Conservation (phyloP, 2,113 vertebrate genomes). For the Aleadryas rufinucha region DNA sequence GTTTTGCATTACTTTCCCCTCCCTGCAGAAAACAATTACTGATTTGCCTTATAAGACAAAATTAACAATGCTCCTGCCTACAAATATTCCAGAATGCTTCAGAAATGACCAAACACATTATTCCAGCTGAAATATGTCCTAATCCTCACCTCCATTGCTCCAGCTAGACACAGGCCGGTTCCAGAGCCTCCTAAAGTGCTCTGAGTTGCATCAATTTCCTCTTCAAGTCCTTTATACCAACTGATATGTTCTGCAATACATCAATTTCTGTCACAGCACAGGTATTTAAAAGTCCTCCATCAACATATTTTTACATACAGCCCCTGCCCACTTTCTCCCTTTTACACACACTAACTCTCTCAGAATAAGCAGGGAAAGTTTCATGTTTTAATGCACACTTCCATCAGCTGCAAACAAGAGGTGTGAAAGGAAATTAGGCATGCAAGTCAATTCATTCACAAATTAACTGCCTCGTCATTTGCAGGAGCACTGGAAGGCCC, state of each 20-base stretch:
- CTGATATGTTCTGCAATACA: background rate
- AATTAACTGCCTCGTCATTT: background rate
- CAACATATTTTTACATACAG: background rate
- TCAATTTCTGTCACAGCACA: background rate
- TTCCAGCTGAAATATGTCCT: background rate
- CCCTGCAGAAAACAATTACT: background rate
- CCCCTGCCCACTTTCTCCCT: background rate
- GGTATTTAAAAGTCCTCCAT: background rate
- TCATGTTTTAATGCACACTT: background rate
- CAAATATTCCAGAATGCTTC: background rate
- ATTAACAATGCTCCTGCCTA: background rate
- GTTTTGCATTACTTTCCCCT: background rate
- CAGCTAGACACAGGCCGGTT: background rate
- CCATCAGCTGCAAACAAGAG: background rate
- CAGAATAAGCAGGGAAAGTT: background rate
- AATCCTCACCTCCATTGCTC: background rate
- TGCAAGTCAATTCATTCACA: background rate
- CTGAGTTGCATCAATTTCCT: background rate
- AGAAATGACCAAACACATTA: background rate
- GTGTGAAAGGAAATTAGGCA: background rate
- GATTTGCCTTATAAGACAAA: background rate
- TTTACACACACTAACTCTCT: background rate
- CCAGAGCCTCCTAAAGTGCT: background rate
- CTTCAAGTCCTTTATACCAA: background rate
- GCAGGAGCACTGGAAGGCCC: background rate